Evolutionary conservation across 2,113 vertebrate genomes (phyloP), one percentile per base, ranked within the genome.

Genomic region (Rutilus rutilus): DNA sequence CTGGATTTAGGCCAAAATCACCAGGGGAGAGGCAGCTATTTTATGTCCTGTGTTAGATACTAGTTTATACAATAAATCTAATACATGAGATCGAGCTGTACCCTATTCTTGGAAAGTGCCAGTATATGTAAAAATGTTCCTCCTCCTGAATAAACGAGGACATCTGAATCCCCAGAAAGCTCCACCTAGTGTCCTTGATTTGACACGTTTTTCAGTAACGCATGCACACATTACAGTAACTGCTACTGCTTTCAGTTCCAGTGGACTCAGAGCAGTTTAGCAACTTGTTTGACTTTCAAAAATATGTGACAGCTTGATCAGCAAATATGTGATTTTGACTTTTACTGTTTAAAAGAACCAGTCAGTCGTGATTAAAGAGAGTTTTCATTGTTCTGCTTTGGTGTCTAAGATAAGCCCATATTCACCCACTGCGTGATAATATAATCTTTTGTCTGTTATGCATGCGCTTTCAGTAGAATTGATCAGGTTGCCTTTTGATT

Each of bases 141-240:
- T n/a, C 69, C 39, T 73, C 39, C 69, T 73, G 25, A 52, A 27
- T 76, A 76, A 76, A 52, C 1, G n/a, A 76, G 45, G 42, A n/a
- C 42, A 75, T 42, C 42, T 27, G 73, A 75, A n/a, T 17, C 50
- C 12, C n/a, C 42, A 14, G 14, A 76, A 76, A 76, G 73, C 73
- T 47, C 73, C 45, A 27, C n/a, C 73, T 76, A 52, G 73, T 52
- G 45, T 25, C 45, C 45, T 14, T 27, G 45, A 76, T 76, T 76
- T 50, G 6, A 76, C 39, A 27, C 3, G 6, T 14, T 27, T 57
- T 69, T 36, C 30, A 69, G 11, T 7, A 8, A 50, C 11, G 9
- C 30, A 36, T n/a, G 10, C 71, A 74, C 23, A 74, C 71, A 3
- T 50, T 52, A n/a, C 23, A 17, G 3, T 17, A 3, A 76, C n/a